These are phyloP conservation scores for Gouania willdenowi DNA, from an alignment of 2,797 vertebrate genomes.

Conservation along the genomic window DNA sequence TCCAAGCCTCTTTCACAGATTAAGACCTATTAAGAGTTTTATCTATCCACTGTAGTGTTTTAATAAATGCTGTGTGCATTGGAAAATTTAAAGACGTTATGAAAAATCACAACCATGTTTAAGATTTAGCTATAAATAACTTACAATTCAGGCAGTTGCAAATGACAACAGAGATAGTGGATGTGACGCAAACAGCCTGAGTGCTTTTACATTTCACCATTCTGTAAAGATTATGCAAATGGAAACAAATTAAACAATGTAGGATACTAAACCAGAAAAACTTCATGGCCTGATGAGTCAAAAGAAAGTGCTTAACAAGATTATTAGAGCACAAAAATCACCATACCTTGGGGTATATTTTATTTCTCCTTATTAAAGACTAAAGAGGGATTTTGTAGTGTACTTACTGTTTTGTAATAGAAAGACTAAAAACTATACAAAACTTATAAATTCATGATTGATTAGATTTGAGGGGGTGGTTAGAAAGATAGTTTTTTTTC, in stretches of 20 bases:
- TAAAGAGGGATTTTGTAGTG: too few relatives aligned
- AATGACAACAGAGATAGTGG: conserved; percentile 22
- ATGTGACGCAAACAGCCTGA: conserved; percentile 4
- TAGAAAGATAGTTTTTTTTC: too few relatives aligned
- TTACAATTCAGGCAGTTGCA: conserved; percentile 17
- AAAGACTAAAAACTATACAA: too few relatives aligned
- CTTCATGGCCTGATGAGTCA: neutral
- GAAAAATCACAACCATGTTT: conserved; percentile 19
- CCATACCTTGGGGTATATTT: neutral
- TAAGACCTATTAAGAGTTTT: conserved; percentile 4
- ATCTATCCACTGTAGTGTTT: conserved; percentile 4
- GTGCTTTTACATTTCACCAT: conserved; percentile 1
- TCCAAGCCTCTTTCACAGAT: conserved; percentile 12
- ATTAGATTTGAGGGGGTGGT: too few relatives aligned
- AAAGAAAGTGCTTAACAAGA: too few relatives aligned
- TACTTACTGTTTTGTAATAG: too few relatives aligned
- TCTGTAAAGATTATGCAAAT: conserved; percentile 1
- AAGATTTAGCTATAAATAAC: conserved; percentile 22
- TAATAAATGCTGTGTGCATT: conserved; percentile 10
- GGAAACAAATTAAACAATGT: neutral
- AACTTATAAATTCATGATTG: too few relatives aligned
- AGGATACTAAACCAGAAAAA: neutral
- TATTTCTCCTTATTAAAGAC: too few relatives aligned
- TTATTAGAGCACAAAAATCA: too few relatives aligned
- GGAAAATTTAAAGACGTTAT: conserved; percentile 22